Evolutionary conservation across 2,888 invertebrate genomes (phyloP).

Genomic region (Acleris literana): DNA sequence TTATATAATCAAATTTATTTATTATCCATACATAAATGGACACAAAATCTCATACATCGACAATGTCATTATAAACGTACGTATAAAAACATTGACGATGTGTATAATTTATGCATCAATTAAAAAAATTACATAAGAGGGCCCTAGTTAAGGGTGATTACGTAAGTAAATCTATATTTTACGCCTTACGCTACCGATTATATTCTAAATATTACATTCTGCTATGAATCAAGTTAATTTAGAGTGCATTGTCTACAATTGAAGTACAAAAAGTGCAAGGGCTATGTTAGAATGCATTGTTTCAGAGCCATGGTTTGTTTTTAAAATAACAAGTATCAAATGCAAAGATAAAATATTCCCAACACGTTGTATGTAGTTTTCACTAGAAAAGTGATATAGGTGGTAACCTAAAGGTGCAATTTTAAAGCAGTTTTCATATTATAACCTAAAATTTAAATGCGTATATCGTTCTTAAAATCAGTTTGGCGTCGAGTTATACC

Average conservation of each 20-base stretch:
- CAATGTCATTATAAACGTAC: conserved; percentile 66
- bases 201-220: conserved; percentile 56
- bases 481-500: conserved; percentile 24
- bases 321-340: conserved; percentile 22
- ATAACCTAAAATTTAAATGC: conserved; percentile 35
- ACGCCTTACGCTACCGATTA: conserved; percentile 64
- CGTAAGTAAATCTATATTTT: conserved; percentile 66
- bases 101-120: conserved; percentile 63
- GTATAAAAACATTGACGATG: conserved; percentile 74
- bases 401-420: conserved; percentile 14
- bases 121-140: conserved; percentile 72
- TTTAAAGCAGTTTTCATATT: conserved; percentile 28
- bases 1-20: conserved; percentile 66
- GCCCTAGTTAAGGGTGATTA: conserved; percentile 65
- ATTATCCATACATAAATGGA: conserved; percentile 78
- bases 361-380: conserved; percentile 30
- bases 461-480: conserved; percentile 13
- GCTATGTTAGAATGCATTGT: conserved; percentile 40
- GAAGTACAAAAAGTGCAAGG: conserved; percentile 52
- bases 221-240: conserved; percentile 52
- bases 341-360: conserved; percentile 32
- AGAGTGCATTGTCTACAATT: conserved; percentile 52
- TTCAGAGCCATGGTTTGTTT: conserved; percentile 6
- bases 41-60: conserved; percentile 68
- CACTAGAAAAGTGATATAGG: conserved; percentile 4